These are phyloP conservation scores for Sebastes nivosus DNA, from an alignment of 2,797 vertebrate species.

Conservation along the genomic window DNA sequence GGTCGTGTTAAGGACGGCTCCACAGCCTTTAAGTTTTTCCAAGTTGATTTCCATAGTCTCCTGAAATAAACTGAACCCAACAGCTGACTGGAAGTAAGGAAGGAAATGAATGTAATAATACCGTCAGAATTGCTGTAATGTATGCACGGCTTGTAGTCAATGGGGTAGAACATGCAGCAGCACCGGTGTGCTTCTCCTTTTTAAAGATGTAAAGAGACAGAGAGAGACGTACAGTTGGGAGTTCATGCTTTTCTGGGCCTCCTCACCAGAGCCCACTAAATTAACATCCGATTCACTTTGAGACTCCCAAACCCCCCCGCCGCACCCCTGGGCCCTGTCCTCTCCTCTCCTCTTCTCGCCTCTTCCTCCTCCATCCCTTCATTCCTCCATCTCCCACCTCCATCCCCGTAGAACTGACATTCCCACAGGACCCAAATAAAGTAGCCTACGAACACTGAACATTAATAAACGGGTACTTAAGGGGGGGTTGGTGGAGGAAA, in stretches of 20 bases:
- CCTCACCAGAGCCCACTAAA: slow-evolving; percentile 70
- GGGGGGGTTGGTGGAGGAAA: slow-evolving; percentile 48
- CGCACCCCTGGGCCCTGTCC: slow-evolving; percentile 48
- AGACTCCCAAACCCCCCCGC: slow-evolving; percentile 36
- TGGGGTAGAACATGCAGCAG: slow-evolving; percentile 2
- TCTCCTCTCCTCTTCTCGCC: not conserved
- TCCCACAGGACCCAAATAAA: slow-evolving; percentile 58
- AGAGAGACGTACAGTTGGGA: slow-evolving; percentile 15
- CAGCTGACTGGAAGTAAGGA: not conserved
- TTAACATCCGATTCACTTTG: slow-evolving; percentile 73
- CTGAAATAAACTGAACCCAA: slow-evolving; percentile 12
- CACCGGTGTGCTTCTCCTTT: not conserved
- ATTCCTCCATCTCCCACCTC: slow-evolving; percentile 25
- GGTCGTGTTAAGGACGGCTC: too few relatives aligned
- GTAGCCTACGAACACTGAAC: slow-evolving; percentile 64
- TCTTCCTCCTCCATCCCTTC: not conserved
- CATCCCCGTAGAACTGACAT: slow-evolving; percentile 15
- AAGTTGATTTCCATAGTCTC: not conserved
- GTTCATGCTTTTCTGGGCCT: slow-evolving; percentile 68
- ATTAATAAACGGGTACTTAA: slow-evolving; percentile 69
- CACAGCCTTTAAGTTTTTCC: not conserved
- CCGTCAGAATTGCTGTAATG: not conserved
- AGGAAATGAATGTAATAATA: slow-evolving; percentile 13
- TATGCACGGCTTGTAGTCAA: slow-evolving; percentile 8
- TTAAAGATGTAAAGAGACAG: slow-evolving; percentile 8